Conservation (phyloP, 64 coral and sea anemone species). For the Porites lutea region DNA sequence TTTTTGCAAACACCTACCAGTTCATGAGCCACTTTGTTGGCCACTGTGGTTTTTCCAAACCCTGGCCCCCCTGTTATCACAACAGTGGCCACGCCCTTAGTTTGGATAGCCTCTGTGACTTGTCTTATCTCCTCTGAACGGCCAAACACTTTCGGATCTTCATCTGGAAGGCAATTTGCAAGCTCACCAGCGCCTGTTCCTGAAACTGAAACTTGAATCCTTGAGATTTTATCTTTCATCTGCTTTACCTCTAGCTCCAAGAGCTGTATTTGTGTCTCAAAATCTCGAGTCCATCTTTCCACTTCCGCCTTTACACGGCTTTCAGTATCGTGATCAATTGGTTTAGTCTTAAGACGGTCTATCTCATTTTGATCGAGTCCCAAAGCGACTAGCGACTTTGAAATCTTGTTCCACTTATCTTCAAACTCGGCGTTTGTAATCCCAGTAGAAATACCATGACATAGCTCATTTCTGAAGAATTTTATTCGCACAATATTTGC, state of each 20-base stretch:
- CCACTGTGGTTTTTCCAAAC: slow-evolving; percentile 61
- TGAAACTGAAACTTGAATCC: neutral
- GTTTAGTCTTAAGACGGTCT: slow-evolving; percentile 14
- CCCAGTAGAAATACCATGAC: neutral
- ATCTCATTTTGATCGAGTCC: slow-evolving; percentile 7
- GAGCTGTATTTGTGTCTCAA: neutral
- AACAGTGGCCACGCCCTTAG: neutral
- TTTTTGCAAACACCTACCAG: neutral
- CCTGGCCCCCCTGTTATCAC: slow-evolving; percentile 62
- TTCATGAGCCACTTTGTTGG: slow-evolving; percentile 40
- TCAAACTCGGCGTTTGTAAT: slow-evolving; percentile 29
- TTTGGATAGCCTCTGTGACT: neutral
- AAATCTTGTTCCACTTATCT: neutral
- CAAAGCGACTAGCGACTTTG: slow-evolving; percentile 4
- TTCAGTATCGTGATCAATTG: slow-evolving; percentile 12
- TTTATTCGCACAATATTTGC: slow-evolving; percentile 61
- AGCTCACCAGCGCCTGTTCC: neutral
- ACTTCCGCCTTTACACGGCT: slow-evolving; percentile 12
- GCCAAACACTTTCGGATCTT: neutral
- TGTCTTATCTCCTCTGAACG: slow-evolving; percentile 12
- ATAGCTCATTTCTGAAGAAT: slow-evolving; percentile 36
- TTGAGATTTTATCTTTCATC: neutral
- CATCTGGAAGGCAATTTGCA: slow-evolving; percentile 18
- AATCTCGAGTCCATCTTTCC: neutral
- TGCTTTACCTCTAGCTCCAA: neutral